These are phyloP conservation scores for Drosophila yakuba DNA, from an alignment of 1,140 invertebrate species.

Conservation along the genomic window DNA sequence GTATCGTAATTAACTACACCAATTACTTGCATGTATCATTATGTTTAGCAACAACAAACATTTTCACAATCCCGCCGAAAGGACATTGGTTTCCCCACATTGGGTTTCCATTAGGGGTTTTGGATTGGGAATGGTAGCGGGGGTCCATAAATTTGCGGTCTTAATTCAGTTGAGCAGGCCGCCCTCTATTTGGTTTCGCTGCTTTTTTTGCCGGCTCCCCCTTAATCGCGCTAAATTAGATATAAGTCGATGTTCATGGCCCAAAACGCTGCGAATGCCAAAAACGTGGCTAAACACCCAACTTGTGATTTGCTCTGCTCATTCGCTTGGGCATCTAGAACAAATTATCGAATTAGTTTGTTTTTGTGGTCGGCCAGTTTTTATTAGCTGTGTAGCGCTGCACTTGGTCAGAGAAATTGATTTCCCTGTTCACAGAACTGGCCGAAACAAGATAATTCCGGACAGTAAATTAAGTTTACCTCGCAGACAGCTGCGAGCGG, in stretches of 20 bases:
- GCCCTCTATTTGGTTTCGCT: constrained; percentile 43
- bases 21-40: no score
- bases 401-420: constrained; percentile 64
- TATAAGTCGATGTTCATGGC: constrained; percentile 22
- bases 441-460: constrained; percentile 38
- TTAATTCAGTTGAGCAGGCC: constrained; percentile 65
- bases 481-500: constrained; percentile 18
- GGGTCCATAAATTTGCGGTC: constrained; percentile 66
- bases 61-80: constrained; percentile 6
- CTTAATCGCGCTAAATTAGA: constrained; percentile 52
- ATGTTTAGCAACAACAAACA: background rate
- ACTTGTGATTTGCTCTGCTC: constrained; percentile 41
- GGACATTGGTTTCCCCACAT: constrained; percentile 51
- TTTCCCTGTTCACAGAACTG: constrained; percentile 14
- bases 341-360: constrained; percentile 77
- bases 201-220: constrained; percentile 16
- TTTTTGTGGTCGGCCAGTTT: constrained; percentile 55
- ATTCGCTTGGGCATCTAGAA: constrained; percentile 31
- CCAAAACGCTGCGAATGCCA: constrained; percentile 13
- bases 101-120: background rate
- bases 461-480: constrained; percentile 33
- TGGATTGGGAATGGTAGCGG: constrained; percentile 17
- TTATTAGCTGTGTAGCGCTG: constrained; percentile 67
- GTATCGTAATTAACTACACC: no score
- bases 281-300: constrained; percentile 18